Evolutionary conservation across 2,113 vertebrate genomes (phyloP).

Genomic region (Hemiscyllium ocellatum): DNA sequence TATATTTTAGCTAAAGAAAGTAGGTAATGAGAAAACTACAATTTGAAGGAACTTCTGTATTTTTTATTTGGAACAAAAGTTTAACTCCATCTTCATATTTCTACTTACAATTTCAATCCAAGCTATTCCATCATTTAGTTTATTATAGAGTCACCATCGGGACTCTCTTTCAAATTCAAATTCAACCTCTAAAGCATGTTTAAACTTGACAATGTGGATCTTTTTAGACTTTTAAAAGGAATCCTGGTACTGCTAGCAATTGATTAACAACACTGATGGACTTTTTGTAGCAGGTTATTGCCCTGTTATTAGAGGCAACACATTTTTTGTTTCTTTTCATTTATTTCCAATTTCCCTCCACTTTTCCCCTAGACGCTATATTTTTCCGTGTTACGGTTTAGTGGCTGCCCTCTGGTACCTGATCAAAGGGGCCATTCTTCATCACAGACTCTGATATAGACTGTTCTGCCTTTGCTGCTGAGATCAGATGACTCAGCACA

Average conservation of each 20-base stretch:
- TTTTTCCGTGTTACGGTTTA: not conserved
- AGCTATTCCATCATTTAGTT: not conserved
- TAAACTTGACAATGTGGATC: not conserved
- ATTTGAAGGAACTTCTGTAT: not conserved
- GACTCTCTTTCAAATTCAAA: not conserved
- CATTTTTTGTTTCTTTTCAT: not conserved
- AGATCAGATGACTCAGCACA: not conserved
- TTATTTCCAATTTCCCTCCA: not conserved
- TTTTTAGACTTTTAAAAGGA: not conserved
- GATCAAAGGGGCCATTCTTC: not conserved
- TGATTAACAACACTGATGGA: not conserved
- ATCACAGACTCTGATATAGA: not conserved
- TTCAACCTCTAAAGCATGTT: not conserved
- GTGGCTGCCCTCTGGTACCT: not conserved
- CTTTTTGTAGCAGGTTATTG: not conserved
- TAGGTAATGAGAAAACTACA: not conserved
- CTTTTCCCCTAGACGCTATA: not conserved
- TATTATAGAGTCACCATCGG: not conserved
- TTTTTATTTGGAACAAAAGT: not conserved
- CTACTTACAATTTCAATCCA: not conserved
- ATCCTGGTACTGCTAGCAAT: not conserved
- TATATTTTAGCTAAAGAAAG: not conserved
- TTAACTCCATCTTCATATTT: not conserved
- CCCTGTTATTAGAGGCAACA: not conserved
- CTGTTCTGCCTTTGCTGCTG: not conserved